Evolutionary conservation across 30 jellyfish, hydroid and myxozoan species (phyloP), one percentile per base, ranked within the genome.

Genomic region (Chrysaora quinquecirrha): DNA sequence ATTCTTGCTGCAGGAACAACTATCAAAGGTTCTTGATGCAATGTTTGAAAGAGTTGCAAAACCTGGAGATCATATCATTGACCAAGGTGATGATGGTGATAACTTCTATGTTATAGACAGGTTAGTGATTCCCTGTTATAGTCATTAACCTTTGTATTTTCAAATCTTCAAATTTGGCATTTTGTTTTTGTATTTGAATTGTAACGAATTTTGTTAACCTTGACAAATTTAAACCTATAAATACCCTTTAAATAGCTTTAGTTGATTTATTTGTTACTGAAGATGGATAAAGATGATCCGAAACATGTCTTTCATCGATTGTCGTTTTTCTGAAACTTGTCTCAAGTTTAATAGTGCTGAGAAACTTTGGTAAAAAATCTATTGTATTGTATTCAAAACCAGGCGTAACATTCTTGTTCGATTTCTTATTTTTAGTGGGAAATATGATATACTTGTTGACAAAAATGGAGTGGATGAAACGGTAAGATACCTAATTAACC

Each of bases 41-140:
- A 94, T 94, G 99, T 94, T 94, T 87, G 99, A 94, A 62, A 80
- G 86, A 38, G 84, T 60, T 49, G 96, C 89, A 0, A 32, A 11
- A 11, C 87, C 88, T 52, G 97, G 89, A 46, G 99, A 94, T 34
- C 97, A 87, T 60, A 81, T 94, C 56, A 94, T 94, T 33, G 97
- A 88, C 48, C 99, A 94, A 56, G 99, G 96, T 28, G 99, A 94
- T 84, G 99, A 94, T 82, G 99, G 99, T 23, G 99, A 94, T 52
- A 94, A 94, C 75, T 87, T 94, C 78, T 94, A 94, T 74, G 96
- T 94, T 66, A 87, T 94, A 31, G 99, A 88, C 73, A 75, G 84
- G 96, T 80, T 58, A 30, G 88, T 50, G 11, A 24, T 9, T 20
- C 14, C 11, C 54, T 38, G 54, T 38, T 38, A 14, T n/a, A n/a